Conservation (phyloP, 2,113 vertebrate species). For the Dascyllus trimaculatus region DNA sequence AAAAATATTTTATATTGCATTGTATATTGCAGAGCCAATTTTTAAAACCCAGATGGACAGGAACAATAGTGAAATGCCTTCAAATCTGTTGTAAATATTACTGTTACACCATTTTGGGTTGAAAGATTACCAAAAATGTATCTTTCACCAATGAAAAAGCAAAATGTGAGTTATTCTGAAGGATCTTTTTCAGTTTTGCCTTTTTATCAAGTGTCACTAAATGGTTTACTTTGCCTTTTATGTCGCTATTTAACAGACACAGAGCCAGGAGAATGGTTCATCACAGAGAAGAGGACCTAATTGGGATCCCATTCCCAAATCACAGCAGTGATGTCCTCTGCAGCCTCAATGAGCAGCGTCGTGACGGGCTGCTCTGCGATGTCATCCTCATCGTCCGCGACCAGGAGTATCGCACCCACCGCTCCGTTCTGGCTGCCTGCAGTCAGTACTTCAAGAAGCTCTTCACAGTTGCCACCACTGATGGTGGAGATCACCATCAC, state of each 20-base stretch:
- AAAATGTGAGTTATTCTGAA: not conserved
- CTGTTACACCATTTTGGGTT: no score
- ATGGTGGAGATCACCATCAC: constrained; percentile 78
- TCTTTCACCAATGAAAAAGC: no score
- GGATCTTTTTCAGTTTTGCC: not conserved
- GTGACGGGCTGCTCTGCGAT: constrained; percentile 94
- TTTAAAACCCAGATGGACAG: no score
- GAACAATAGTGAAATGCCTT: no score
- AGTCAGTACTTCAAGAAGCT: constrained; percentile 99
- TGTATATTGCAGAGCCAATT: no score
- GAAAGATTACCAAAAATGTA: no score
- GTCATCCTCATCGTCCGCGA: constrained; percentile 95
- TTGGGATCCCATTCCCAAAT: constrained; percentile 99
- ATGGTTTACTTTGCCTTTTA: not conserved
- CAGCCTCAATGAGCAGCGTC: constrained; percentile 95
- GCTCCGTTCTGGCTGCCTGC: constrained; percentile 96
- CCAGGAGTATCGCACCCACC: constrained; percentile 96
- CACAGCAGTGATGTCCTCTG: constrained; percentile 98
- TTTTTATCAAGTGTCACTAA: constrained; percentile 8
- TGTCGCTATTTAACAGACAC: constrained; percentile 28
- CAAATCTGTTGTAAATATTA: no score
- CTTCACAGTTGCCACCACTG: constrained; percentile 91
- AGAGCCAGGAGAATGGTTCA: constrained; percentile 90
- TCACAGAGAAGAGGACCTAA: constrained; percentile 94
- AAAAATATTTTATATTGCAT: no score